phyloP scores from a whole-genome alignment of 2,113 vertebrate species.

The Tympanuchus pallidicinctus region DNA sequence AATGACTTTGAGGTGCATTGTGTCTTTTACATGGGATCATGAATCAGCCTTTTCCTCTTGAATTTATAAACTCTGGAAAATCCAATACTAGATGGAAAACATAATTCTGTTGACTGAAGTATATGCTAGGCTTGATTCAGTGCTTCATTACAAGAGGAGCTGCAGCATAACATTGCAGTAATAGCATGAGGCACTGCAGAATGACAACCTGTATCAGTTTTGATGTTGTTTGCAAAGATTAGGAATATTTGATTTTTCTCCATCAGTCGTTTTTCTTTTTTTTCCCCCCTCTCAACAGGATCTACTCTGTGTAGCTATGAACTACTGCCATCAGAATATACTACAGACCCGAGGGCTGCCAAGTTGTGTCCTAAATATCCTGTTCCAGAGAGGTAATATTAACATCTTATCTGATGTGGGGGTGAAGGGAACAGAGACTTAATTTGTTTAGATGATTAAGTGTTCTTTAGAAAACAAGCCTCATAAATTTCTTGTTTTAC shows the following conservation, averaged over 20 bases:
- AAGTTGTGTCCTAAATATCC: constrained; percentile 94
- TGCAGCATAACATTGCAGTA: not conserved
- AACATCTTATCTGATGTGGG: constrained; percentile 30
- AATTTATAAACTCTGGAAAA: not conserved
- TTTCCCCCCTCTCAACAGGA: constrained; percentile 77
- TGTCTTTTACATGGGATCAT: not conserved
- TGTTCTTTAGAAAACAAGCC: not conserved
- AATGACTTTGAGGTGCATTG: not conserved
- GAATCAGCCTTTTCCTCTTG: not conserved
- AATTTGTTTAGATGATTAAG: not conserved
- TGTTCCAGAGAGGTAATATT: constrained; percentile 92
- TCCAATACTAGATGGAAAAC: not conserved
- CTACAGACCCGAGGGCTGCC: constrained; percentile 78
- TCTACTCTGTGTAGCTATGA: constrained; percentile 92
- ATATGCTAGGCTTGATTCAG: not conserved
- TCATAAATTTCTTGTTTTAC: not conserved
- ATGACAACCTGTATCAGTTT: not conserved
- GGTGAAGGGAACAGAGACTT: not conserved
- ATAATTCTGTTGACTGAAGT: not conserved
- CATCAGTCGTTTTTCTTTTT: not conserved
- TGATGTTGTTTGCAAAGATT: not conserved
- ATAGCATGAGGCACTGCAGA: not conserved
- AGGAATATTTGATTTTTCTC: not conserved
- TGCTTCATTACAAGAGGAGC: not conserved
- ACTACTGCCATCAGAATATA: constrained; percentile 87